Evolutionary conservation across 2,113 vertebrate genomes (phyloP).

Genomic region (Sterna hirundo): DNA sequence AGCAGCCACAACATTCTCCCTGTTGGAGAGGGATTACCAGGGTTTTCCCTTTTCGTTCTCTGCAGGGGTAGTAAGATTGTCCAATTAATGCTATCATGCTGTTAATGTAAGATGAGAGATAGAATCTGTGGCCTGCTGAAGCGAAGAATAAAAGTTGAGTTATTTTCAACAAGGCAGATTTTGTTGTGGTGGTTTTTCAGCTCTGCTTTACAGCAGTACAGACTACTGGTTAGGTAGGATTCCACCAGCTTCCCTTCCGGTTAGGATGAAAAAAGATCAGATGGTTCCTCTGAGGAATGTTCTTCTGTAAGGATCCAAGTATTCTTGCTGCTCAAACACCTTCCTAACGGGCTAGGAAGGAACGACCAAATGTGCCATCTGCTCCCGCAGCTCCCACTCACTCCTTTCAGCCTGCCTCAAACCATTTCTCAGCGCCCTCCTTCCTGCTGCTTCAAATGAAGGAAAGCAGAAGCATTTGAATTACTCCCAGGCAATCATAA

Average conservation of each 20-base stretch:
- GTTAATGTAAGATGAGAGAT: background rate
- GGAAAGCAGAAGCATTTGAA: constrained; percentile 31
- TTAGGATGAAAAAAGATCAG: constrained; percentile 5
- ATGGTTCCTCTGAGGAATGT: constrained; percentile 8
- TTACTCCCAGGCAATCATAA: constrained; percentile 12
- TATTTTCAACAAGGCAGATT: background rate
- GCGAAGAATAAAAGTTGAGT: background rate
- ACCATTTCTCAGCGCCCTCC: constrained; percentile 1
- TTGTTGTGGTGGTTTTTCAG: background rate
- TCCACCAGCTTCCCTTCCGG: background rate
- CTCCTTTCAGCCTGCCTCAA: constrained; percentile 55
- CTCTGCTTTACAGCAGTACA: background rate
- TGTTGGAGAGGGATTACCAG: background rate
- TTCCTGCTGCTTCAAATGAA: constrained; percentile 51
- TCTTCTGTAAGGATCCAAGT: background rate
- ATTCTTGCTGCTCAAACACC: constrained; percentile 22
- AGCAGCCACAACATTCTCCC: background rate
- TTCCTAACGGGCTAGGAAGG: constrained; percentile 53
- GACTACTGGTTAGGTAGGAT: constrained; percentile 1
- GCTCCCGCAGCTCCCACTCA: constrained; percentile 29
- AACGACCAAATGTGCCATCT: constrained; percentile 33
- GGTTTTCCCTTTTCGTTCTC: background rate
- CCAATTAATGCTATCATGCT: background rate
- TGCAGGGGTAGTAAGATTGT: background rate
- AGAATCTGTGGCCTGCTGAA: background rate